Evolutionary conservation across 2,888 invertebrate genomes (phyloP).

Genomic region (Aphodius sticticus): DNA sequence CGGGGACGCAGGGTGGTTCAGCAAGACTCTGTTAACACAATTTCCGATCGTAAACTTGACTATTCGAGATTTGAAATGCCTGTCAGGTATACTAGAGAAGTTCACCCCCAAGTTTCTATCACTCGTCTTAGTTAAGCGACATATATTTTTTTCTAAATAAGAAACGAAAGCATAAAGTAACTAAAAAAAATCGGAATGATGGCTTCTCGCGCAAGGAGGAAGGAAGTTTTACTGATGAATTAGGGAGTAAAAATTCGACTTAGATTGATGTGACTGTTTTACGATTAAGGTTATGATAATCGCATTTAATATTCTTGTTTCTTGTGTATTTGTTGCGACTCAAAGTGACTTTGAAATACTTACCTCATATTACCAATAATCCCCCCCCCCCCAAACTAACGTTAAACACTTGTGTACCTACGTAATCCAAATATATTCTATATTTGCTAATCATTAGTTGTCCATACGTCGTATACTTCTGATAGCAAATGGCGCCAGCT

Average conservation of each 20-base stretch:
- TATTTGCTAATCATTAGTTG: neutral
- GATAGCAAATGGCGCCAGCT: neutral
- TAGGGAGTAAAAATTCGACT: too few species aligned
- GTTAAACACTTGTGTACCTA: neutral
- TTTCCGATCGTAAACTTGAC: slow-evolving; percentile 28
- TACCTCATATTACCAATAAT: neutral
- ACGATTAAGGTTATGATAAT: neutral
- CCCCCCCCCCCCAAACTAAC: neutral
- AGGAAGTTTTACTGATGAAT: too few species aligned
- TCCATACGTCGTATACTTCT: neutral
- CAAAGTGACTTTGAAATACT: neutral
- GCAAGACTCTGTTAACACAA: neutral
- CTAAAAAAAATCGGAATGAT: neutral
- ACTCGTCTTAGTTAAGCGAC: slow-evolving; percentile 21
- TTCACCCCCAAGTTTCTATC: too few species aligned
- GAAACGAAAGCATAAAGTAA: slow-evolving; percentile 15
- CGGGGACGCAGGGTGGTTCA: slow-evolving; percentile 37
- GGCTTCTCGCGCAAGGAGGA: too few species aligned
- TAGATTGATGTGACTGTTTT: too few species aligned
- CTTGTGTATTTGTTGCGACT: neutral
- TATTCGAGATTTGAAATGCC: slow-evolving; percentile 44
- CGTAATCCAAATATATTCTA: neutral
- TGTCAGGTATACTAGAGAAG: slow-evolving; percentile 39
- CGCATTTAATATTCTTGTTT: slow-evolving; percentile 4
- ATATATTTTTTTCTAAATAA: slow-evolving; percentile 17